Evolutionary conservation across 1,140 invertebrate species (phyloP).

Genomic region (Saxidomus purpurata): DNA sequence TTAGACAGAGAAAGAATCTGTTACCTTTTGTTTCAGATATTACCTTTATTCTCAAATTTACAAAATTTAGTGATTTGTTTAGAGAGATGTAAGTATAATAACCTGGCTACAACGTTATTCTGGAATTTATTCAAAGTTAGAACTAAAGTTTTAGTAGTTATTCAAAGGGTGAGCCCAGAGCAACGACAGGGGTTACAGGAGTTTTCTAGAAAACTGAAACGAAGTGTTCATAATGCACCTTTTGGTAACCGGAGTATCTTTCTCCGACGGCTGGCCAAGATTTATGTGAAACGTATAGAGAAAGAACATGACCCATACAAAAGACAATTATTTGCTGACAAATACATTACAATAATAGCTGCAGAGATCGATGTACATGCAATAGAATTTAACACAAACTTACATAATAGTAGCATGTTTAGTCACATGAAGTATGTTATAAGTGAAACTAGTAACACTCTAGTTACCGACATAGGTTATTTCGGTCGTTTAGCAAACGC

Average conservation of each 20-base stretch:
- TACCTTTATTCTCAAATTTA: neutral
- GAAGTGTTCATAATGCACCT: neutral
- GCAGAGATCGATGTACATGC: conserved; percentile 2
- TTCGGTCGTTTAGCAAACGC: conserved; percentile 18
- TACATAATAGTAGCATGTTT: neutral
- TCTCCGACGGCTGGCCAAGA: neutral
- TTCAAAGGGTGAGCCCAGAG: neutral
- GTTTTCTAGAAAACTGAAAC: neutral
- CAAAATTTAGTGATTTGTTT: neutral
- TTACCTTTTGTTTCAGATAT: neutral
- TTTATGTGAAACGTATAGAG: neutral
- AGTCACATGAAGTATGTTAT: neutral
- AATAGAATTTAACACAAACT: neutral
- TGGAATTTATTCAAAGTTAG: neutral
- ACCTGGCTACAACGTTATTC: neutral
- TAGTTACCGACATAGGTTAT: neutral
- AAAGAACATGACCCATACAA: neutral
- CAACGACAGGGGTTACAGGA: neutral
- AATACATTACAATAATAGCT: conserved; percentile 1
- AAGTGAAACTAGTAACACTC: conserved; percentile 15
- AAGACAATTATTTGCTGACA: neutral
- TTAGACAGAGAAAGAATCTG: neutral
- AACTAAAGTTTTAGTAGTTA: neutral
- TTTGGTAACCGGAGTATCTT: neutral
- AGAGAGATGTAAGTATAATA: neutral